Conservation (phyloP, 2,797 vertebrate genomes). For the Gymnodraco acuticeps region DNA sequence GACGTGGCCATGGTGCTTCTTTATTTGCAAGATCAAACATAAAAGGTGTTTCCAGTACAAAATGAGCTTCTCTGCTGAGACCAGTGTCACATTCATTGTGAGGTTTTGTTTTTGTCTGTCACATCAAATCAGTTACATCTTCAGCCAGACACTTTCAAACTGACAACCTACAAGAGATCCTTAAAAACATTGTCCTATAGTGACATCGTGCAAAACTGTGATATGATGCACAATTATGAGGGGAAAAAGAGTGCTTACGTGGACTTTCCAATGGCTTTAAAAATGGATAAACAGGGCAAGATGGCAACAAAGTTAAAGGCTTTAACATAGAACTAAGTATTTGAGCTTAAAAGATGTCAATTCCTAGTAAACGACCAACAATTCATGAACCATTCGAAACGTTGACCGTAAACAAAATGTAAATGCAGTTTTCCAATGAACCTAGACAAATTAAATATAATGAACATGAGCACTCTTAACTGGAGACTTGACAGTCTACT, state of each 20-base stretch:
- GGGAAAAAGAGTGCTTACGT: conserved; percentile 9
- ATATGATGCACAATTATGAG: neutral
- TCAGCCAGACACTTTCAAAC: conserved; percentile 10
- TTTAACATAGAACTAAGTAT: conserved; percentile 12
- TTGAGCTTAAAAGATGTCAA: conserved; percentile 19
- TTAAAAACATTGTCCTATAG: conserved; percentile 2
- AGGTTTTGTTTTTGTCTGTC: conserved; percentile 15
- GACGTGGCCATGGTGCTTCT: neutral
- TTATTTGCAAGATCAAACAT: conserved; percentile 21
- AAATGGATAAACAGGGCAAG: conserved; percentile 22
- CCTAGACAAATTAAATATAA: neutral
- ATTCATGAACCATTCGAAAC: conserved; percentile 5
- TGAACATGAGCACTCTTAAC: neutral
- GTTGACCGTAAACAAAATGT: neutral
- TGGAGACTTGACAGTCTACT: neutral
- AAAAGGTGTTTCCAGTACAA: conserved; percentile 19
- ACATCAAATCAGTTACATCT: conserved; percentile 25
- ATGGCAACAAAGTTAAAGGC: neutral
- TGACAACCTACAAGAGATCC: neutral
- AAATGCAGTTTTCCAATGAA: conserved; percentile 8
- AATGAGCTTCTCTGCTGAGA: neutral
- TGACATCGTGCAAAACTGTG: conserved; percentile 6
- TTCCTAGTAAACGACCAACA: conserved; percentile 18
- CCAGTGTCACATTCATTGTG: conserved; percentile 17
- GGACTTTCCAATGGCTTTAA: conserved; percentile 39